Conservation (phyloP, 2,888 invertebrate species). For the Dryomyza anilis region DNA sequence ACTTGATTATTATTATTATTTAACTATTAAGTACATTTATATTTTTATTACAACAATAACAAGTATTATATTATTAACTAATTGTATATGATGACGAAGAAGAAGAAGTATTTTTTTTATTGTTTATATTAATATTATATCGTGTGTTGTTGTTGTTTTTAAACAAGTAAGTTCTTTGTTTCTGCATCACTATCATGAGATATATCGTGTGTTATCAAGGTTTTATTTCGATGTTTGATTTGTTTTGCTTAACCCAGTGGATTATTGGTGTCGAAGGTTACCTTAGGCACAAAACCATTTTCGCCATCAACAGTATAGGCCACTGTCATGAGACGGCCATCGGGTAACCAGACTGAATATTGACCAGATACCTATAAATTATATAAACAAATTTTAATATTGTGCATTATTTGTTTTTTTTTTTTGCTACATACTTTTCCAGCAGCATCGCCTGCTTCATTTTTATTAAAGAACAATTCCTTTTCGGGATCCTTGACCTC, state of each 20-base stretch:
- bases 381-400: constrained; percentile 12
- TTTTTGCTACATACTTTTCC: constrained; percentile 63
- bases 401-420: constrained; percentile 3
- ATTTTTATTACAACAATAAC: too few species aligned
- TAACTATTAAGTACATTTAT: too few species aligned
- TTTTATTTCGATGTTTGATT: background rate
- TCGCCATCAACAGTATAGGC: constrained; percentile 74
- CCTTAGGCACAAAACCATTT: constrained; percentile 74
- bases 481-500: constrained; percentile 75
- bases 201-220: background rate
- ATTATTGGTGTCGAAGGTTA: constrained; percentile 69
- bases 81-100: constrained; percentile 14
- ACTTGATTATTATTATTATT: background rate
- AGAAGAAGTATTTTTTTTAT: background rate
- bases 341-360: constrained; percentile 72
- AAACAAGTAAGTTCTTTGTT: background rate
- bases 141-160: constrained; percentile 20
- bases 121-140: background rate
- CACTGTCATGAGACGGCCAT: constrained; percentile 75
- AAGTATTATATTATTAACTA: constrained; percentile 1
- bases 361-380: constrained; percentile 65
- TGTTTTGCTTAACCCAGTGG: constrained; percentile 59
- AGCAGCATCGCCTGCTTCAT: constrained; percentile 69
- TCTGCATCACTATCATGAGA: constrained; percentile 1
- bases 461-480: constrained; percentile 71